A percentile compares a stretch with the other conserved stretches of the same genome.
These are phyloP conservation scores for Pseudochaenichthys georgianus DNA, from an alignment of 2,797 vertebrate species.

Conservation along the genomic window DNA sequence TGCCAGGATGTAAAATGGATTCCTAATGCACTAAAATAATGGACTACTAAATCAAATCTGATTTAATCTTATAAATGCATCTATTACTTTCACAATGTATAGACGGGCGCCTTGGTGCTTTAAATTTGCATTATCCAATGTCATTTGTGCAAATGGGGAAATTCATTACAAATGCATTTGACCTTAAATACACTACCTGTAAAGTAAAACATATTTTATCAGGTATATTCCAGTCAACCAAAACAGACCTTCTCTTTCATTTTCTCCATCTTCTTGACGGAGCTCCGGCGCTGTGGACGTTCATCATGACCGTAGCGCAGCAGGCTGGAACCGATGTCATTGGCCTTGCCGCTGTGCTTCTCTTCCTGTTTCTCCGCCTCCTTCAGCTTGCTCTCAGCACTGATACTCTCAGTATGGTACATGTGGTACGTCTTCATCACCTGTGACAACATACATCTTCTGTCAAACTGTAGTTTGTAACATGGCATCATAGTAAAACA, in stretches of 20 bases:
- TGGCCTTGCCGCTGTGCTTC: conserved; percentile 93
- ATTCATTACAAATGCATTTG: conserved; percentile 20
- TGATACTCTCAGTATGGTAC: conserved; percentile 95
- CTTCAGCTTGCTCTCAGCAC: conserved; percentile 94
- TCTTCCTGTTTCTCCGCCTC: conserved; percentile 97
- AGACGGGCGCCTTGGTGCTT: neutral
- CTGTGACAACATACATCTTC: conserved; percentile 67
- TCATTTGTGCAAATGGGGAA: conserved; percentile 21
- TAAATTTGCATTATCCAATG: conserved; percentile 11
- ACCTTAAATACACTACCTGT: neutral
- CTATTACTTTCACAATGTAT: conserved; percentile 7
- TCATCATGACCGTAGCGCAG: conserved; percentile 92
- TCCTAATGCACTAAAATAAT: conserved; percentile 48
- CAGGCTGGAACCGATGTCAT: conserved; percentile 88
- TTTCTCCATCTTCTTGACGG: conserved; percentile 98
- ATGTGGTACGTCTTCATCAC: conserved; percentile 99
- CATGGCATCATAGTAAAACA: neutral
- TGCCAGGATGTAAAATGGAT: conserved; percentile 44
- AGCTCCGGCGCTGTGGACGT: conserved; percentile 93
- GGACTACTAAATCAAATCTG: conserved; percentile 38
- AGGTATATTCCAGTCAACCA: neutral
- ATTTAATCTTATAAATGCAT: conserved; percentile 39
- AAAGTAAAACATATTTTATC: neutral
- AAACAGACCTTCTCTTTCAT: conserved; percentile 95
- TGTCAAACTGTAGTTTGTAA: neutral